Conservation (phyloP, 2,888 invertebrate species). For the Scaptomyza tumidula region DNA sequence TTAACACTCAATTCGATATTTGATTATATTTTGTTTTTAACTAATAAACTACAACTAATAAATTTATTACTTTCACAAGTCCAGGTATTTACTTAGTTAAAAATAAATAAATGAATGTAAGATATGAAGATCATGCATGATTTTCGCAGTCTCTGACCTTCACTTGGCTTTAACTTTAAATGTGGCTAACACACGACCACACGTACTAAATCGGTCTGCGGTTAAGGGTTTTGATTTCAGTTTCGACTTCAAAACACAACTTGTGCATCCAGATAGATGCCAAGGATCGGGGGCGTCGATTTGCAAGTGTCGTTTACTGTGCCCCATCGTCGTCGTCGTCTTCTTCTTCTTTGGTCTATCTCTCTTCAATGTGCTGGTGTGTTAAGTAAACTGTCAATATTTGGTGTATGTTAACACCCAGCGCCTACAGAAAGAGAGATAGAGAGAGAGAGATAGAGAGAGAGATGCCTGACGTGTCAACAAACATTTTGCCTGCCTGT, state of each 20-base stretch:
- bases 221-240: conserved; percentile 2
- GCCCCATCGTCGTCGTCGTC: background rate
- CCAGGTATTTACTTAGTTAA: no score
- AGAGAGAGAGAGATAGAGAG: conserved; percentile 12
- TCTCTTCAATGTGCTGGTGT: conserved; percentile 48
- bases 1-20: no score
- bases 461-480: conserved; percentile 64
- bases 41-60: no score
- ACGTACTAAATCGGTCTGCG: background rate
- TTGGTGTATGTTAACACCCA: conserved; percentile 80
- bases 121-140: background rate
- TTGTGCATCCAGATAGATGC: conserved; percentile 2
- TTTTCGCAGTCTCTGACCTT: background rate
- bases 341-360: conserved; percentile 10
- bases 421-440: conserved; percentile 34
- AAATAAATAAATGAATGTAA: no score
- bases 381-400: conserved; percentile 80
- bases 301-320: conserved; percentile 49
- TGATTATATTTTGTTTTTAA: no score
- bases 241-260: conserved; percentile 28
- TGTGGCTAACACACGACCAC: conserved; percentile 12
- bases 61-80: no score
- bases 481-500: conserved; percentile 59
- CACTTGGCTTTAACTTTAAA: background rate
- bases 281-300: conserved; percentile 41